phyloP scores from a whole-genome alignment of 2,888 invertebrate genomes.

The Ophioninae sp. region DNA sequence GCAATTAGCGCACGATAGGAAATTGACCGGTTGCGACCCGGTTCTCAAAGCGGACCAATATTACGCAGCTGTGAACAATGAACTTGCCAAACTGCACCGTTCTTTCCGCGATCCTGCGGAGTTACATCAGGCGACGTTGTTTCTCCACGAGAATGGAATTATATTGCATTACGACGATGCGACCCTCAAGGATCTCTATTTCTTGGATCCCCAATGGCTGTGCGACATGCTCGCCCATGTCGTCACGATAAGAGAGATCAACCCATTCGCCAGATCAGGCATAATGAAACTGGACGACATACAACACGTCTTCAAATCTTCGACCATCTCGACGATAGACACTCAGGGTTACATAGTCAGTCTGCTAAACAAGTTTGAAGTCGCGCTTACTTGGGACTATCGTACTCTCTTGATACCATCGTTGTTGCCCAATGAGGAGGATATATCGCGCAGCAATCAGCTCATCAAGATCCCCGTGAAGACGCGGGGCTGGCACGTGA shows the following conservation, averaged over 20 bases:
- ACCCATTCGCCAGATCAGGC: slow-evolving; percentile 95
- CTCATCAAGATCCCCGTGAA: slow-evolving; percentile 84
- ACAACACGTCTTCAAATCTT: slow-evolving; percentile 95
- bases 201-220: slow-evolving; percentile 98
- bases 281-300: slow-evolving; percentile 97
- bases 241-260: slow-evolving; percentile 97
- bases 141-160: slow-evolving; percentile 98
- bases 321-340: slow-evolving; percentile 87
- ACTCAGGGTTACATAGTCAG: slow-evolving; percentile 92
- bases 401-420: slow-evolving; percentile 95
- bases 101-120: slow-evolving; percentile 94
- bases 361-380: slow-evolving; percentile 97
- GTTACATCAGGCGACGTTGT: slow-evolving; percentile 96
- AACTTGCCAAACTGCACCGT: slow-evolving; percentile 86
- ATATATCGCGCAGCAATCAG: slow-evolving; percentile 81
- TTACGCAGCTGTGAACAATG: slow-evolving; percentile 77
- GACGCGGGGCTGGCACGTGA: slow-evolving; percentile 86
- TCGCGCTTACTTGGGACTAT: slow-evolving; percentile 97
- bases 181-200: slow-evolving; percentile 95
- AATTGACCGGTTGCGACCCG: slow-evolving; percentile 87
- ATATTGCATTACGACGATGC: slow-evolving; percentile 97
- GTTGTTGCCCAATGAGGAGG: slow-evolving; percentile 90
- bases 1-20: slow-evolving; percentile 89
- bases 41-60: slow-evolving; percentile 93
- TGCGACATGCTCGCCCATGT: slow-evolving; percentile 99